Evolutionary conservation across 1,140 invertebrate species (phyloP).

Genomic region (Trissolcus basalis): DNA sequence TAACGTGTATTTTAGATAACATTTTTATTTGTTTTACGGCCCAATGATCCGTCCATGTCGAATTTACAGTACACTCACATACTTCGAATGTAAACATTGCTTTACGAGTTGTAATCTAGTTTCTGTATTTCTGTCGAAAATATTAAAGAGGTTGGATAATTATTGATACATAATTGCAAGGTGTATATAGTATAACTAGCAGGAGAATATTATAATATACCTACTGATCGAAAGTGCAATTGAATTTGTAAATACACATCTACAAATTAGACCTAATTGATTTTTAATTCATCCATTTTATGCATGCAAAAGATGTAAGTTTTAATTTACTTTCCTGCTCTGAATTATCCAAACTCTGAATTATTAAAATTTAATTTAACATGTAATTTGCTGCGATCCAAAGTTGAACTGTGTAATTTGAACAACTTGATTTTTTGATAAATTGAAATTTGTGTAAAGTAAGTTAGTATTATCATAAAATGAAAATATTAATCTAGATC

Average conservation of each 20-base stretch:
- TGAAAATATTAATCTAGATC: no score
- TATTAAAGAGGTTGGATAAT: constrained; percentile 31
- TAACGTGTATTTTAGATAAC: constrained; percentile 29
- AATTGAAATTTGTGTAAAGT: no score
- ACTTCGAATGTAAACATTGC: constrained; percentile 21
- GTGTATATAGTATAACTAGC: no score
- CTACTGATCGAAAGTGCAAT: not conserved
- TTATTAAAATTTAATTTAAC: constrained; percentile 16
- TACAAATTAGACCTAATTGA: not conserved
- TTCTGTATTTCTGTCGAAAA: constrained; percentile 10
- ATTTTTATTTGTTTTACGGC: constrained; percentile 24
- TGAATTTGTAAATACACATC: not conserved
- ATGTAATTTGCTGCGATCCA: constrained; percentile 22
- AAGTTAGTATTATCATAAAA: no score
- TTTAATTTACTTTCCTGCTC: not conserved
- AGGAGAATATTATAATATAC: no score
- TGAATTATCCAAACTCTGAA: constrained; percentile 12
- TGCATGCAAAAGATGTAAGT: constrained; percentile 1
- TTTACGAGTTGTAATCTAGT: constrained; percentile 24
- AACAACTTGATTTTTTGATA: no score
- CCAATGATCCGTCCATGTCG: constrained; percentile 53
- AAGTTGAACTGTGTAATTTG: constrained; percentile 27
- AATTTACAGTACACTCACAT: constrained; percentile 26
- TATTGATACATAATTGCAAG: not conserved
- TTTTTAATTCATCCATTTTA: not conserved